These are phyloP conservation scores for Halcyon senegalensis DNA, from an alignment of 2,113 vertebrate species.

Conservation along the genomic window DNA sequence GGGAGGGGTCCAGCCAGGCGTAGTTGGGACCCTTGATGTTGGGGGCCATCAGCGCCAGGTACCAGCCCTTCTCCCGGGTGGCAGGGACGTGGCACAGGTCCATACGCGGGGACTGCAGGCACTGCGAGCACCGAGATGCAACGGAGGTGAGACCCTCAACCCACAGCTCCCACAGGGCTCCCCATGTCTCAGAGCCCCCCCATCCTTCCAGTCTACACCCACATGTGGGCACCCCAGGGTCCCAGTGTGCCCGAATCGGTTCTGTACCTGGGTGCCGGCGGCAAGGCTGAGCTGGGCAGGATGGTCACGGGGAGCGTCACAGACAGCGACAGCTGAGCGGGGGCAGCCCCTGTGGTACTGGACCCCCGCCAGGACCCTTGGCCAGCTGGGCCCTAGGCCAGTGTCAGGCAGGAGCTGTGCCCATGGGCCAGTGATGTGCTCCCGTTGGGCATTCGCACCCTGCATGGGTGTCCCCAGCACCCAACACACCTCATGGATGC, in stretches of 20 bases:
- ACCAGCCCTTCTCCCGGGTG: slow-evolving; percentile 80
- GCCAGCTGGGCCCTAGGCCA: background rate
- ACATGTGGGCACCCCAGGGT: background rate
- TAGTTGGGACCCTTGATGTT: slow-evolving; percentile 84
- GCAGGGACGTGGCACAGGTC: slow-evolving; percentile 65
- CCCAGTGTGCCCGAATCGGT: accelerated
- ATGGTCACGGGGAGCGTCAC: background rate
- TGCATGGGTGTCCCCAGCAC: accelerated
- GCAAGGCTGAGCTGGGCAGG: background rate
- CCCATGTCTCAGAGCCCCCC: accelerated
- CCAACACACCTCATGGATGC: accelerated
- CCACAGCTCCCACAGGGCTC: accelerated
- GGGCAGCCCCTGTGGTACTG: background rate
- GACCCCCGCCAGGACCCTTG: background rate
- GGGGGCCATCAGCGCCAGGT: slow-evolving; percentile 86
- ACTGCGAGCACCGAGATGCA: background rate
- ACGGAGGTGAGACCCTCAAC: accelerated
- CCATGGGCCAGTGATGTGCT: accelerated
- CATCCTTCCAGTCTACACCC: background rate
- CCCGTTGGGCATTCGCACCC: accelerated
- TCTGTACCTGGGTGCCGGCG: background rate
- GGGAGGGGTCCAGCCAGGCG: slow-evolving; percentile 90
- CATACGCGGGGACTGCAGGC: slow-evolving; percentile 17
- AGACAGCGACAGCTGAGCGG: slow-evolving; percentile 53
- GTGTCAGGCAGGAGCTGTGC: background rate